phyloP scores from a whole-genome alignment of 2,797 vertebrate genomes.

The Heteromormyrus szaboi region DNA sequence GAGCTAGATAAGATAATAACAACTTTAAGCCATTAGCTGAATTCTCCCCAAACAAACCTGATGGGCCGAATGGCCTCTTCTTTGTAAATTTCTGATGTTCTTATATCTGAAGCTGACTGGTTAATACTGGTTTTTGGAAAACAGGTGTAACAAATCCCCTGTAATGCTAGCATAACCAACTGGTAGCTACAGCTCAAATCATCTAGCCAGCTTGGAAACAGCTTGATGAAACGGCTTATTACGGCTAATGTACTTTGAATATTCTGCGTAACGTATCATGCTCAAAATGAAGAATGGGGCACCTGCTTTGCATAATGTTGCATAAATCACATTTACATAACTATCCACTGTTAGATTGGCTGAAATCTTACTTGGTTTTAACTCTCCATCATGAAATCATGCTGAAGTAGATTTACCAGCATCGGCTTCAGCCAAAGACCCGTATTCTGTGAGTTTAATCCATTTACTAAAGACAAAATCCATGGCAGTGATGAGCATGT shows the following conservation, averaged over 20 bases:
- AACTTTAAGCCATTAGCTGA: background rate
- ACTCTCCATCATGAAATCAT: background rate
- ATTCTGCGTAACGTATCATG: background rate
- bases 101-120: background rate
- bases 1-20: background rate
- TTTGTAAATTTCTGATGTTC: background rate
- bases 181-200: background rate
- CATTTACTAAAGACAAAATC: background rate
- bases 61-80: background rate
- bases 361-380: background rate
- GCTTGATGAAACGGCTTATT: background rate
- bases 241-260: background rate
- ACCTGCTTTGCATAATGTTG: background rate
- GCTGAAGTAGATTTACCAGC: background rate
- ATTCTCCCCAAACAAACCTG: background rate
- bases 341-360: background rate
- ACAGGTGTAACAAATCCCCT: background rate
- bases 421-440: background rate
- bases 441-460: background rate
- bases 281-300: background rate
- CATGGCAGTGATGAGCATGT: background rate
- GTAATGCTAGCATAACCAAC: background rate
- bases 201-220: background rate
- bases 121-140: background rate
- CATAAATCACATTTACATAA: constrained; percentile 4